Evolutionary conservation across 2,797 vertebrate genomes (phyloP).

Genomic region (Periophthalmus magnuspinnatus): DNA sequence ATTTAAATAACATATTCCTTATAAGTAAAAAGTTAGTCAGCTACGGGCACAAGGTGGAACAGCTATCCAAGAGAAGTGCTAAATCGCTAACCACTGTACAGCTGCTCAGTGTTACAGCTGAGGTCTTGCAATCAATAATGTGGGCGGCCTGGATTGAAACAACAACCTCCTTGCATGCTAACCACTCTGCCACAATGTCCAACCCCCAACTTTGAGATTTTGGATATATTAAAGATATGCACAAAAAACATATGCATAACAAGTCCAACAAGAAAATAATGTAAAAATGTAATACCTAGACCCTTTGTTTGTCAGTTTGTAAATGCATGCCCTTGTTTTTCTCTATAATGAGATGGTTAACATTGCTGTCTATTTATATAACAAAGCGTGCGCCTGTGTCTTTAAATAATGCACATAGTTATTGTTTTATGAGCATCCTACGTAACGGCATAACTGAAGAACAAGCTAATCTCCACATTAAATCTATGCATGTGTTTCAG

Average conservation of each 20-base stretch:
- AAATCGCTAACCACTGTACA: too few species aligned
- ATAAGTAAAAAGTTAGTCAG: background rate
- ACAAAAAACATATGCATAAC: too few species aligned
- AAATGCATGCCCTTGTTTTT: background rate
- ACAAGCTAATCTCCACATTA: background rate
- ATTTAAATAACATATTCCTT: too few species aligned
- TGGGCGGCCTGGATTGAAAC: too few species aligned
- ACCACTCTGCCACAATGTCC: too few species aligned
- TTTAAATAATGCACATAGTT: background rate
- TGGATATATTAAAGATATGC: too few species aligned
- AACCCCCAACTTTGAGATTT: too few species aligned
- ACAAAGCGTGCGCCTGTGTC: background rate
- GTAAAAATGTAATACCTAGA: too few species aligned
- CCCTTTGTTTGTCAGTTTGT: background rate
- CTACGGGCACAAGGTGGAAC: background rate
- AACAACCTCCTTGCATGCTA: too few species aligned
- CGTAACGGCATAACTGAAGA: background rate
- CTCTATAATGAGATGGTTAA: background rate
- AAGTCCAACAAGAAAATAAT: too few species aligned
- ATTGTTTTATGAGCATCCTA: background rate
- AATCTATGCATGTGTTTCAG: background rate
- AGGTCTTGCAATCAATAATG: too few species aligned
- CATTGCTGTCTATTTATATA: background rate
- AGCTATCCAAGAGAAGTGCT: background rate
- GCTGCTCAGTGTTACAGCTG: too few species aligned